phyloP scores from a whole-genome alignment of 2,888 invertebrate genomes.

The Drosophila stalkeri region DNA sequence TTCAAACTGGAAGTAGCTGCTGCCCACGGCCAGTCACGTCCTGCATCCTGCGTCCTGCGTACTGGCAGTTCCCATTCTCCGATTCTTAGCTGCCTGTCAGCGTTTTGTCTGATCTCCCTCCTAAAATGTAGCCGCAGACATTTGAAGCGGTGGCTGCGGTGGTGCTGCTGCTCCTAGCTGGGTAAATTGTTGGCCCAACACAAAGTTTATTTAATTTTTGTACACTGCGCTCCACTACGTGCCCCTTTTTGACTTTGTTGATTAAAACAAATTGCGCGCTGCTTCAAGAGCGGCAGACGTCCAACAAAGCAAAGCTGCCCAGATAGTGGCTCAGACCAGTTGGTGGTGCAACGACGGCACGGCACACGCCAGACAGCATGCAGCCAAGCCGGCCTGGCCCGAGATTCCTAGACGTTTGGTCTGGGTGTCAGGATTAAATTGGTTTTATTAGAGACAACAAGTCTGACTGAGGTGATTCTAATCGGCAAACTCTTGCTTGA shows the following conservation, averaged over 20 bases:
- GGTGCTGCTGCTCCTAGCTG: conserved; percentile 35
- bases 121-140: conserved; percentile 59
- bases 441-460: conserved; percentile 46
- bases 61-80: conserved; percentile 29
- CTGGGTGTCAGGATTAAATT: conserved; percentile 50
- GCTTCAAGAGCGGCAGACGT: conserved; percentile 64
- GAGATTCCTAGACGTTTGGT: conserved; percentile 28
- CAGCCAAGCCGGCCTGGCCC: neutral
- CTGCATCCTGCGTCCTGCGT: conserved; percentile 7
- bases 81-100: conserved; percentile 54
- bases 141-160: conserved; percentile 43
- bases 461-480: conserved; percentile 19
- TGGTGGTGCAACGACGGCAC: neutral
- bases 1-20: conserved; percentile 21
- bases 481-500: neutral
- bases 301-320: conserved; percentile 34
- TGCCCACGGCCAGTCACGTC: conserved; percentile 38
- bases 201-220: conserved; percentile 78
- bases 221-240: conserved; percentile 41
- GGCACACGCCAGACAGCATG: conserved; percentile 29
- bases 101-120: conserved; percentile 59
- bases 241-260: conserved; percentile 75
- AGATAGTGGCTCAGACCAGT: conserved; percentile 13
- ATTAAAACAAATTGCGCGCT: conserved; percentile 78
- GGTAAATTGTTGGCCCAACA: conserved; percentile 74